Percentiles rank a stretch among this genome's conserved stretches.
These are phyloP conservation scores for Phenganax stokvisi DNA, from an alignment of 92 coral and sea anemone genomes.

Conservation along the genomic window DNA sequence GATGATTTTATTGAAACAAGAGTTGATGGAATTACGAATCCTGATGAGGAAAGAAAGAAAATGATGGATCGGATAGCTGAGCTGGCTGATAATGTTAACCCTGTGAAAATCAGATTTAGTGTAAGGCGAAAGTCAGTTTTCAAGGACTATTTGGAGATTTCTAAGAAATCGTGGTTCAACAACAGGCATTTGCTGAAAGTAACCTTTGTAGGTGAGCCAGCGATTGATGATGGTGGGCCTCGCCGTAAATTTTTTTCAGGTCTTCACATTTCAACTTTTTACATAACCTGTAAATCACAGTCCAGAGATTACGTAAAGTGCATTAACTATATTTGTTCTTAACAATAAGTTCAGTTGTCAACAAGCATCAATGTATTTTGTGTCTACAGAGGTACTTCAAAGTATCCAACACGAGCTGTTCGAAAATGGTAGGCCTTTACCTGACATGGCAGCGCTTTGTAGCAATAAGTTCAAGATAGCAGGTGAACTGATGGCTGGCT, in stretches of 20 bases:
- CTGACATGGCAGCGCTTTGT: conserved; percentile 37
- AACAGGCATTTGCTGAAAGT: conserved; percentile 49
- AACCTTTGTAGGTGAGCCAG: conserved; percentile 57
- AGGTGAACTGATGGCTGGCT: conserved; percentile 30
- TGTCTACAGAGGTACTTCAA: conserved; percentile 28
- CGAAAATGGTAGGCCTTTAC: conserved; percentile 28
- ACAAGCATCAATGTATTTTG: neutral
- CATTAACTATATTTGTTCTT: too few species aligned
- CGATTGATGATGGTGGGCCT: conserved; percentile 71
- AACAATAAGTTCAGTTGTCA: too few species aligned
- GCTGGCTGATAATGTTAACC: conserved; percentile 25
- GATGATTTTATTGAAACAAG: neutral
- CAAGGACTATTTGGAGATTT: conserved; percentile 51
- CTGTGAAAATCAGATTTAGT: conserved; percentile 41
- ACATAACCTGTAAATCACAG: neutral
- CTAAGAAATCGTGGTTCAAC: conserved; percentile 63
- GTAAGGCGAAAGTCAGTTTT: conserved; percentile 48
- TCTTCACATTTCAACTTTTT: conserved; percentile 4
- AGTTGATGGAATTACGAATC: conserved; percentile 35
- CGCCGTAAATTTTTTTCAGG: conserved; percentile 65
- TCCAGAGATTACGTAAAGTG: too few species aligned
- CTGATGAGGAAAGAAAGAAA: conserved; percentile 22
- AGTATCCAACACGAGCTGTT: conserved; percentile 28
- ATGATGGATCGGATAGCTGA: conserved; percentile 33
- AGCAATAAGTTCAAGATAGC: conserved; percentile 18